Base-by-base conservation (phyloP, 2,113 vertebrate species). In the Riparia riparia region DNA sequence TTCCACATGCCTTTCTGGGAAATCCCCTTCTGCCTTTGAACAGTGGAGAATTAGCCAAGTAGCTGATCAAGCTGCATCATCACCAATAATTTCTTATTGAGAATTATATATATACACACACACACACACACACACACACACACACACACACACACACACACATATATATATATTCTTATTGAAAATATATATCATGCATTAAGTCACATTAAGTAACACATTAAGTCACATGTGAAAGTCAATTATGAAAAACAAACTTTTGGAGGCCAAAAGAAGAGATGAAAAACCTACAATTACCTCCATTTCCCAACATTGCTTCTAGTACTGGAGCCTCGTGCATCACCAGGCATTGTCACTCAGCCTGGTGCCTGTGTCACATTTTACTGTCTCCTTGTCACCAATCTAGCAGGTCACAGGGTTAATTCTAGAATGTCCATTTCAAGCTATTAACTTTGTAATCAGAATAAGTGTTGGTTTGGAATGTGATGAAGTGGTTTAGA, bases 341-440 rank as follows among this genome's bases (percentile, higher is more conserved):
- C 32, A 34, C 61, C 29, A 49, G 58, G 37, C 14, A 0, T 26
- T 61, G 90, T 61, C 66, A 57, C 49, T 44, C 54, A 79, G 77
- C 45, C 93, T 72, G 58, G 69, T 13, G 14, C 86, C 93, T 82
- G 29, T 0, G 0, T 12, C 49, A 72, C 71, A 22, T 53, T 88
- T 80, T 51, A 56, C 68, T 86, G 66, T 95, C 61, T 87, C 74
- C 56, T 79, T 90, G 82, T 80, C 92, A 71, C 70, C 65, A 76
- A 5, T 96, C 94, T 94, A 58, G 58, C 68, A 89, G 83, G 77
- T 93, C 70, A 84, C 14, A 74, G 65, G 73, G 65, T 92, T 96
- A 89, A 81, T 26, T 63, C 80, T 76, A 57, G 86, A 95, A 93
- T 81, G 85, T 69, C 95, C 81, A 65, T 82, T 95, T 95, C 82